Evolutionary conservation across 2,888 invertebrate species (phyloP).

Genomic region (Meghimatium bilineatum): DNA sequence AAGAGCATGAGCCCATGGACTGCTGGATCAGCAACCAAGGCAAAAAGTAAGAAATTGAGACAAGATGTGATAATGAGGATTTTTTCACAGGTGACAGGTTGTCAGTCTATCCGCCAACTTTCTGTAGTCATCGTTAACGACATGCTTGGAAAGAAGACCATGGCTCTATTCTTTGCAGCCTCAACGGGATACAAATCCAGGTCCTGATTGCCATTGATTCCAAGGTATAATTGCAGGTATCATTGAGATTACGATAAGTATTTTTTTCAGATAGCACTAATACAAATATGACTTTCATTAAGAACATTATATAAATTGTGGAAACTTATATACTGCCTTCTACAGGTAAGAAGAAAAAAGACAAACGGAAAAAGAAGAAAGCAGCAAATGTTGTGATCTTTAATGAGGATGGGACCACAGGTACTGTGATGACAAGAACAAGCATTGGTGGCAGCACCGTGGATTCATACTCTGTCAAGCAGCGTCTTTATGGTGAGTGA

Average conservation of each 20-base stretch:
- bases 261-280: neutral
- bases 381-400: conserved; percentile 84
- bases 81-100: too few species aligned
- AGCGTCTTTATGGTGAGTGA: conserved; percentile 1
- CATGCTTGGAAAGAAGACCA: too few species aligned
- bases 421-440: conserved; percentile 40
- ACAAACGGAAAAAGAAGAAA: conserved; percentile 81
- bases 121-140: too few species aligned
- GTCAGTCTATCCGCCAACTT: too few species aligned
- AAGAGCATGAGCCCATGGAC: too few species aligned
- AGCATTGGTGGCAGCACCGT: neutral
- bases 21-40: too few species aligned
- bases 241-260: neutral
- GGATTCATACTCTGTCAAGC: neutral
- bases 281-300: neutral
- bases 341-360: conserved; percentile 67
- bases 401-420: conserved; percentile 80
- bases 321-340: neutral
- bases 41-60: too few species aligned
- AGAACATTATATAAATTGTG: neutral
- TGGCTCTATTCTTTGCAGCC: too few species aligned
- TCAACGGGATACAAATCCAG: too few species aligned
- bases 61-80: too few species aligned
- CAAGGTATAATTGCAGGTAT: neutral
- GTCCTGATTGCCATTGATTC: neutral